Base-by-base conservation (phyloP, 2,888 invertebrate genomes). In the Drosophila anomalata region DNA sequence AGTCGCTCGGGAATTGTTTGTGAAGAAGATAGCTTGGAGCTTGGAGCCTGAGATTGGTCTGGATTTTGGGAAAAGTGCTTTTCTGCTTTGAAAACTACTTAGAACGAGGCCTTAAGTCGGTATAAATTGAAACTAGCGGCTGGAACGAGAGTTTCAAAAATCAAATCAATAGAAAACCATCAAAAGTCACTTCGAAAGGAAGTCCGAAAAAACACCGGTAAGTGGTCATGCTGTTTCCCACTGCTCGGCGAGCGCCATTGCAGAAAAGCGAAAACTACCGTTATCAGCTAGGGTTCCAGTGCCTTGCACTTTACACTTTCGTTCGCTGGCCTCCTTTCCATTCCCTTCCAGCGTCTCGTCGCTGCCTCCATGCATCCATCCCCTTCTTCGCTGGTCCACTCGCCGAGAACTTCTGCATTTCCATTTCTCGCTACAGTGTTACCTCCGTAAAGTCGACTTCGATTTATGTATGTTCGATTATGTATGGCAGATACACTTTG, bases 401-500 rank as follows among this genome's bases (percentile, higher is more conserved):
- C 63, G 36, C 17, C 51, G 33, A 41, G 47, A 33, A 52, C 29
- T 58, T 69, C 58, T 66, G 66, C 68, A 69, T 29, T 57, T 56
- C 22, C 48, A 62, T 54, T 55, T 22, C 60, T 70, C 69, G 55
- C 44, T 44, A 60, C 59, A 71, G 68, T 75, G 60, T 53, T 48
- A 57, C 54, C 11, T 31, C 48, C 24, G 24, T 48, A 14, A 48
- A 11, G 17, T 54, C 29, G 42, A 17, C 29, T n/a, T 26, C 5
- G 9, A 26, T n/a, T 33, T 29, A 9, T 29, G 29, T 29, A 11
- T 46, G 3, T 22, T 6, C n/a, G n/a, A n/a, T n/a, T n/a, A n/a
- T n/a, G n/a, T 71, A 54, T 72, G 77, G 77, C 80, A 87, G 90
- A 90, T 90, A 90, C 87, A 89, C 90, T 90, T 90, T 90, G 90